Evolutionary conservation across 2,797 vertebrate genomes (phyloP), one percentile per base, ranked within the genome.

Genomic region (Onychomys arenicola): DNA sequence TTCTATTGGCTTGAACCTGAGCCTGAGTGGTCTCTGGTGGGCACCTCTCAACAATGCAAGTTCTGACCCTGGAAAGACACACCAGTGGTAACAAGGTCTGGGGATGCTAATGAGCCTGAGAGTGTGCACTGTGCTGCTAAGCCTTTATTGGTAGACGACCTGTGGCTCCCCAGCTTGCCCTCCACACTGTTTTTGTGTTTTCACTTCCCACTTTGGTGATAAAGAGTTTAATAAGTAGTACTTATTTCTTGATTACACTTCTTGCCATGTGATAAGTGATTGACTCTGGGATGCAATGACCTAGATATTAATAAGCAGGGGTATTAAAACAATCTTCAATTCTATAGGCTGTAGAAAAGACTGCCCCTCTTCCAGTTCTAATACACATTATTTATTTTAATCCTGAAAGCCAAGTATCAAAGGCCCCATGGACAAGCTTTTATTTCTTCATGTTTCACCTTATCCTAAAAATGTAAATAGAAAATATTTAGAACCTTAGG

Each of bases 291-390:
- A 85, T 90, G 49, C 11, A 69, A 23, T 40, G 23, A 89, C 40
- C 7, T 89, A 94, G 86, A 52, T 91, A 83, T 81, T 89, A 91
- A 59, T 14, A 76, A 27, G 37, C 40, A 86, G 46, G 1, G 14
- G 4, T 78, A 78, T 23, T 85, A 77, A 94, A n/a, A 11, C 21
- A 93, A 96, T 67, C 46, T 25, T 83, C 92, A 96, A 73, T 94
- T 91, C 40, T 6, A 76, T 89, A 59, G 76, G 85, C 43, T 63
- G 1, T 69, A 37, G 93, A 71, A 89, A 93, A 90, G 67, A 23
- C 29, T 2, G 0, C 5, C 6, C 17, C 19, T 32, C 1, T 73
- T 23, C 6, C 1, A 46, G 7, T 89, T 92, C 23, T 92, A 88
- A 91, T n/a, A 89, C 16, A 2, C 37, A 81, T 57, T 76, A 49